These are phyloP conservation scores for Peromyscus aztecus DNA, from an alignment of 2,797 vertebrate genomes.

Conservation along the genomic window DNA sequence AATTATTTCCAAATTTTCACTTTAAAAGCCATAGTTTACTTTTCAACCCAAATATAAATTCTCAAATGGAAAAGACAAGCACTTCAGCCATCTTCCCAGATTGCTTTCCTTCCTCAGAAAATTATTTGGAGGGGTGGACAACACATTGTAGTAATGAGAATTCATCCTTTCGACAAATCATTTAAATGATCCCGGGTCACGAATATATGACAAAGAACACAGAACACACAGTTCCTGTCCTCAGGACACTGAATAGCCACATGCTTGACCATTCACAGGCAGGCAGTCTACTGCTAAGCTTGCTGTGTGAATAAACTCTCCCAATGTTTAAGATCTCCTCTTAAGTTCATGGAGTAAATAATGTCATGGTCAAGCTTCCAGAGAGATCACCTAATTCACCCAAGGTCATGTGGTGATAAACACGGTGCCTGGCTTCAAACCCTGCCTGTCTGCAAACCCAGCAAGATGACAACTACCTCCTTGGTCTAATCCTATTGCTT, in stretches of 20 bases:
- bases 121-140: not conserved
- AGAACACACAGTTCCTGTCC: not conserved
- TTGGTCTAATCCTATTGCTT: not conserved
- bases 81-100: not conserved
- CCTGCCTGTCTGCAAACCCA: not conserved
- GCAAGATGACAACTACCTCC: not conserved
- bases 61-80: not conserved
- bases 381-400: not conserved
- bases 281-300: not conserved
- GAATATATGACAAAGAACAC: not conserved
- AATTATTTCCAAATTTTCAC: slow-evolving; percentile 18
- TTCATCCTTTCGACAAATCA: not conserved
- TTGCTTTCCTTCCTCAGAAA: not conserved
- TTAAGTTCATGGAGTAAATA: not conserved
- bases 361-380: not conserved
- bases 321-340: not conserved
- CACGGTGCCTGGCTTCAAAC: not conserved
- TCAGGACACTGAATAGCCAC: not conserved
- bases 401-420: not conserved
- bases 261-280: not conserved
- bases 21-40: slow-evolving; percentile 58
- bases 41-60: slow-evolving; percentile 44
- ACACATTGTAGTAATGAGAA: slow-evolving; percentile 2
- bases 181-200: not conserved
- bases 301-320: not conserved